Conservation (phyloP, 2,113 vertebrate genomes). For the Phalacrocorax pelagicus region DNA sequence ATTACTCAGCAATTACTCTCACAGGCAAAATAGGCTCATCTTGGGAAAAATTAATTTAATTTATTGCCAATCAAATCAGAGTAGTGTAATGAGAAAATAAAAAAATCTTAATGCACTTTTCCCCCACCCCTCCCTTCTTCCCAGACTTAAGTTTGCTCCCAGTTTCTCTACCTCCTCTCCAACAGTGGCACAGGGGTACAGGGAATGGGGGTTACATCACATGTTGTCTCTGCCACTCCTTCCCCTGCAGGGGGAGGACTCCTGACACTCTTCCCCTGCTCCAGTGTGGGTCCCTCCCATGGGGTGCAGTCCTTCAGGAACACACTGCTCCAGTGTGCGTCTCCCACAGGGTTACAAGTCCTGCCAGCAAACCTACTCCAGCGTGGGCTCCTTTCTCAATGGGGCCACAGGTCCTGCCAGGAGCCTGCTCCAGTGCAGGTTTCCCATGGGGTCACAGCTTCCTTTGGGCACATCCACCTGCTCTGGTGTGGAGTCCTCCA, state of each 20-base stretch:
- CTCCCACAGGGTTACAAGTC: no score
- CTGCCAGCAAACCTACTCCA: no score
- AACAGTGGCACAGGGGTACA: fast-evolving
- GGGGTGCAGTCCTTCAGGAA: no score
- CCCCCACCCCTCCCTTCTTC: neutral
- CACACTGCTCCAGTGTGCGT: no score
- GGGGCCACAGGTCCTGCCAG: neutral
- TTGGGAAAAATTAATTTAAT: neutral
- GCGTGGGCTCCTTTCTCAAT: no score
- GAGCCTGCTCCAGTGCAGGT: neutral
- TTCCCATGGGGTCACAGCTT: neutral
- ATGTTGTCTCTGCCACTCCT: neutral
- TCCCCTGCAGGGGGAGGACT: neutral
- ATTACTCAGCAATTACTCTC: neutral
- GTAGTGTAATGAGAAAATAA: neutral
- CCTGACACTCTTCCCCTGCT: neutral
- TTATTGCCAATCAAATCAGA: neutral
- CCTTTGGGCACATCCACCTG: neutral
- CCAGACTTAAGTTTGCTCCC: neutral
- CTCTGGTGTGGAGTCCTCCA: neutral
- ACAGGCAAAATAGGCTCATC: neutral
- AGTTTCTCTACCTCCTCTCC: neutral
- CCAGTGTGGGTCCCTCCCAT: neutral
- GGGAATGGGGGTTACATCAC: neutral
- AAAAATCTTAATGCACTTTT: neutral